Evolutionary conservation across 2,888 invertebrate genomes (phyloP).

Genomic region (Yponomeuta sedellus): DNA sequence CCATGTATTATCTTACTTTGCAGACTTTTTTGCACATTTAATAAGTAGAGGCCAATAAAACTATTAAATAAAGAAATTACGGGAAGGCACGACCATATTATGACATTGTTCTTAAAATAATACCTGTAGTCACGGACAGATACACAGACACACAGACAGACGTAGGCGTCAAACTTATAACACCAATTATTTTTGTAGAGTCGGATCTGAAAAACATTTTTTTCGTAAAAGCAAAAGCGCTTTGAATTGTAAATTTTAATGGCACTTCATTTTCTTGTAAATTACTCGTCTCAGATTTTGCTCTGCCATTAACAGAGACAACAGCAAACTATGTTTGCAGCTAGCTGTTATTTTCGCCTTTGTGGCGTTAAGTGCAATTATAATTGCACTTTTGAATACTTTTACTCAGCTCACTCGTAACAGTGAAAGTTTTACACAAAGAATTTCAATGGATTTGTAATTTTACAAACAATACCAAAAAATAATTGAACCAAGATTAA

Average conservation of each 20-base stretch:
- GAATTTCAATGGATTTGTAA: not conserved
- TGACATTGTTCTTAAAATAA: no score
- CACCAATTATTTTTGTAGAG: not conserved
- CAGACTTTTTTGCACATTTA: no score
- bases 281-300: not conserved
- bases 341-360: not conserved
- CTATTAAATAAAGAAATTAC: no score
- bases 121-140: no score
- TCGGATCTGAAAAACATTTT: not conserved
- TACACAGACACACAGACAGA: no score
- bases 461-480: no score
- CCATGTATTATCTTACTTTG: no score
- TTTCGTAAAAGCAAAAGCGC: not conserved
- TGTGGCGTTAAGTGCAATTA: not conserved
- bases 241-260: not conserved
- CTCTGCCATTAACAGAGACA: not conserved
- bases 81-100: no score
- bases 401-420: not conserved
- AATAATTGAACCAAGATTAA: no score
- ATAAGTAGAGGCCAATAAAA: no score
- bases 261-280: not conserved
- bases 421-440: not conserved
- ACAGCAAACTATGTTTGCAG: not conserved
- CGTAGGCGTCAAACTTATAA: no score
- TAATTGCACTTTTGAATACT: constrained; percentile 1